Evolutionary conservation across 92 coral and sea anemone genomes (phyloP).

Genomic region (Siderastrea siderea): DNA sequence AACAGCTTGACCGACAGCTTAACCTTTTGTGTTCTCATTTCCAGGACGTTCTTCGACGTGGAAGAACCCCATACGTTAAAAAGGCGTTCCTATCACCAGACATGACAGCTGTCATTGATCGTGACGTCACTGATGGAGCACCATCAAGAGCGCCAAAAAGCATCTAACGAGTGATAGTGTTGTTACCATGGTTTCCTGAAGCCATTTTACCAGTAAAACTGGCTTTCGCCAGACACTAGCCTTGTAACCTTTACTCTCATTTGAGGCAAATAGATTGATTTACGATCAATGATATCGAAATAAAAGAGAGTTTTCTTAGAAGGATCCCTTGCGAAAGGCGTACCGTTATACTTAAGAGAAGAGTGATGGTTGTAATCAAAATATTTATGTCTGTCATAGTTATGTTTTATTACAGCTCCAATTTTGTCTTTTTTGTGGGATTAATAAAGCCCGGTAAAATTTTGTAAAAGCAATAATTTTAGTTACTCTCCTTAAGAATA

Average conservation of each 20-base stretch:
- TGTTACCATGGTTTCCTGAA: not conserved
- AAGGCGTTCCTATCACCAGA: conserved; percentile 86
- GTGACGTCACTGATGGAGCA: conserved; percentile 61
- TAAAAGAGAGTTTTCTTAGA: not conserved
- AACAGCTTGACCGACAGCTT: not conserved
- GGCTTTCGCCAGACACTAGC: not conserved
- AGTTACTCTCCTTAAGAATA: too few relatives aligned
- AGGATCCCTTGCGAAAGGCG: not conserved
- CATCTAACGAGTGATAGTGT: conserved; percentile 33
- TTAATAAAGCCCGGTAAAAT: too few relatives aligned
- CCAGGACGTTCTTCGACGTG: conserved; percentile 67
- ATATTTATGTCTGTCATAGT: not conserved
- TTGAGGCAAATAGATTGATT: conserved; percentile 1
- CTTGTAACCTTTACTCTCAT: not conserved
- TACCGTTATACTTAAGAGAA: too few relatives aligned
- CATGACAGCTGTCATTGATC: conserved; percentile 85
- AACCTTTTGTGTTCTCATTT: not conserved
- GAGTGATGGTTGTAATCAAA: not conserved
- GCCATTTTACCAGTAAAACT: not conserved
- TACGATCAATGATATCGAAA: not conserved
- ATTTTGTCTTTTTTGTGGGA: too few relatives aligned
- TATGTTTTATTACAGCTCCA: not conserved
- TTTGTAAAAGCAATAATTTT: too few relatives aligned
- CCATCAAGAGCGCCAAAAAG: conserved; percentile 51
- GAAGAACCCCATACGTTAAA: conserved; percentile 37